Evolutionary conservation across 2,797 vertebrate genomes (phyloP).

Genomic region (Hapalemur alaotrensis): DNA sequence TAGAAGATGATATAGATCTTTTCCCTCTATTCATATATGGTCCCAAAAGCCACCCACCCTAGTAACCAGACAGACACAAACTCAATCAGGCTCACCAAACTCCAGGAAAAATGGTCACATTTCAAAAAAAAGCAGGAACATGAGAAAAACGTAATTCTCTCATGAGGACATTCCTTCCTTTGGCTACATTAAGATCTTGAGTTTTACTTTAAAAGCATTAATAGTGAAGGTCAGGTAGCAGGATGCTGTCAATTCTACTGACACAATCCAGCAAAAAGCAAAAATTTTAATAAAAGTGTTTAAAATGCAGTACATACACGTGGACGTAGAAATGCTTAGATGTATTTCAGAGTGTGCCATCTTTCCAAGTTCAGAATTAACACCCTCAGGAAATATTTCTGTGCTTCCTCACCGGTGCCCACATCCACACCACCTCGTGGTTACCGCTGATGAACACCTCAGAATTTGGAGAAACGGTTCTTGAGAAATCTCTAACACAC

Average conservation of each 20-base stretch:
- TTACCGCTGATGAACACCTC: neutral
- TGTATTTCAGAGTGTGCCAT: accelerated
- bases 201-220: neutral
- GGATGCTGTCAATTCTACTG: neutral
- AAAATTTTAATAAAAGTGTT: neutral
- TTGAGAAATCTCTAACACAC: neutral
- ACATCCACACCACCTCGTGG: neutral
- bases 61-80: neutral
- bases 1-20: neutral
- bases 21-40: neutral
- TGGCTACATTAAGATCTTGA: neutral
- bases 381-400: neutral
- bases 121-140: neutral
- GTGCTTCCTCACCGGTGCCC: neutral
- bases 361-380: neutral
- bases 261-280: neutral
- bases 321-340: neutral
- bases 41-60: neutral
- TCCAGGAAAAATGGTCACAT: neutral
- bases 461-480: neutral
- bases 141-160: neutral
- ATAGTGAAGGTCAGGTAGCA: neutral
- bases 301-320: neutral
- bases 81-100: neutral
- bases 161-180: neutral